Base-by-base conservation (phyloP, 2,888 invertebrate genomes). In the Sinotaia quadrata region DNA sequence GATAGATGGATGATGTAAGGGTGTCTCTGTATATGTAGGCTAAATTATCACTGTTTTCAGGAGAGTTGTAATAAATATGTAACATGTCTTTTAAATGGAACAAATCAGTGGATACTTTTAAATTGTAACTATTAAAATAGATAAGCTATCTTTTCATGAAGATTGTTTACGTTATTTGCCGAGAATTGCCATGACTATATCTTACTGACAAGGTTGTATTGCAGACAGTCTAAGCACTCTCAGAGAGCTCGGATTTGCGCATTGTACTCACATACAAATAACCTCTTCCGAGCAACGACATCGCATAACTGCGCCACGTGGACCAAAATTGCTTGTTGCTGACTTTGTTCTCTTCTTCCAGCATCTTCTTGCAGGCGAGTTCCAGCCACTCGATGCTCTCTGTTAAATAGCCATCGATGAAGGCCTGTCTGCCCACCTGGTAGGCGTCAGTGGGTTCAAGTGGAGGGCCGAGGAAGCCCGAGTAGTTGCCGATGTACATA, bases 401-500 rank as follows among this genome's bases (percentile, higher is more conserved):
- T 41, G 36, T 41, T 31, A 63, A 21, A 63, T 21, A 63, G 7
- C 63, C 63, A 29, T 63, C 63, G 52, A 52, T 54, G 29, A 63
- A 63, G 1, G 63, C 34, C 63, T 63, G 63, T 2, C 63, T 36
- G 8, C 54, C 27, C n/a, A 63, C 62, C 27, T 63, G 52, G 24
- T 37, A 52, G 5, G 62, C 56, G 24, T 65, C 63, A 1, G 12
- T 15, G 31, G 63, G 63, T 10, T 31, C 52, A 21, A 65, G 33
- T 10, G 44, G 21, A 4, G 63, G 63, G 2, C 56, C 63, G 31
- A 56, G 7, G 44, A 56, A 65, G 52, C 63, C 63, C 12, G 54
- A 29, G 37, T 65, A 65, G 56, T 65, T 65, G 31, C 63, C 63
- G 21, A 7, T 27, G 63, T 65, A 65, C 41, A 65, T 65, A 44